Base-by-base conservation (phyloP, 2,888 invertebrate species). In the Macrophya annulata region DNA sequence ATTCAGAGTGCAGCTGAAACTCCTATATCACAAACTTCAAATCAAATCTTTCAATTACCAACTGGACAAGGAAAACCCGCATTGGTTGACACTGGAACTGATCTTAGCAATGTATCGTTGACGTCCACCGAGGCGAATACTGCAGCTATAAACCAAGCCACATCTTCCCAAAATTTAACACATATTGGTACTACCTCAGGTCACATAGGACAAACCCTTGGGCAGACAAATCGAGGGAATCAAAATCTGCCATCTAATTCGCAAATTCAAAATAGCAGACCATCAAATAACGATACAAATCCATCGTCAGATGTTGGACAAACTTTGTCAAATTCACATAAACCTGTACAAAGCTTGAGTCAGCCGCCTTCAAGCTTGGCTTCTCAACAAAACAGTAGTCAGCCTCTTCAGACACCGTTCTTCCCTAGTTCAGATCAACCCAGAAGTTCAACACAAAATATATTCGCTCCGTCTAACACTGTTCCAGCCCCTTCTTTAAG, bases 401-500 rank as follows among this genome's bases (percentile, higher is more conserved):
- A 65, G 71, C 65, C 81, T 5, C 31, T 62, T 37, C 86, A 77
- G 55, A 55, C 65, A 40, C 45, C 82, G 48, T 45, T 82, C 15
- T 84, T 77, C 45, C 45, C 77, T 31, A 25, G 17, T 37, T 31
- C 68, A 25, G 83, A 74, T 10, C 43, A 55, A 51, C 85, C 83
- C 21, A 71, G 76, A 65, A 86, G 85, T 65, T 77, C 83, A 25
- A 85, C 81, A 43, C 85, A 84, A 48, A 86, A 85, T 85, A 62
- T 85, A 45, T 85, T 86, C 72, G 86, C 81, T 40, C 85, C 85
- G 8, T 12, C 45, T 3, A 48, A 31, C 71, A 37, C 31, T 21
- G 25, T 45, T 21, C 62, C 85, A 17, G 76, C 40, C 51, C 43
- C 77, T 15, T 21, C 59, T 85, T 45, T 71, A 40, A 84, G 76